phyloP scores from a whole-genome alignment of 2,797 vertebrate genomes.

The Sebastes diaconus region DNA sequence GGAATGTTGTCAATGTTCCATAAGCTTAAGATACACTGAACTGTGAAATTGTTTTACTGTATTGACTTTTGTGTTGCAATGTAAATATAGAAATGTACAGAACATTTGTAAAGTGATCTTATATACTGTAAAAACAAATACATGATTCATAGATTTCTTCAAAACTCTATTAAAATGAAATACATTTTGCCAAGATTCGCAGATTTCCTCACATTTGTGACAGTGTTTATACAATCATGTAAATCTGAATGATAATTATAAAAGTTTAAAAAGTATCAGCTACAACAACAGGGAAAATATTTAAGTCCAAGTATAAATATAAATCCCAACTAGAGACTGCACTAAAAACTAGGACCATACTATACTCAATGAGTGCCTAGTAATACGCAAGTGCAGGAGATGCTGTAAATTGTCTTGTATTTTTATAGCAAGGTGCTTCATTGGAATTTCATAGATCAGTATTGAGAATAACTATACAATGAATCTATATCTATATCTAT shows the following conservation, averaged over 20 bases:
- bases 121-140: slow-evolving; percentile 54
- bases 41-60: slow-evolving; percentile 72
- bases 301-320: background rate
- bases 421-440: background rate
- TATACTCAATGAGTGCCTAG: background rate
- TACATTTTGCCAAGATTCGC: background rate
- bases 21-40: slow-evolving; percentile 71
- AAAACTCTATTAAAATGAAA: slow-evolving; percentile 11
- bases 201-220: background rate
- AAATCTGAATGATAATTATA: background rate
- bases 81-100: slow-evolving; percentile 74
- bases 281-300: background rate
- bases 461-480: background rate
- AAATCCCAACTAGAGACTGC: background rate
- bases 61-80: slow-evolving; percentile 39
- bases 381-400: background rate
- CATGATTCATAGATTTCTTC: slow-evolving; percentile 40
- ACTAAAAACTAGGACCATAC: background rate
- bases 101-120: slow-evolving; percentile 51
- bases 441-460: background rate
- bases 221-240: background rate
- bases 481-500: background rate
- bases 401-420: background rate
- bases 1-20: slow-evolving; percentile 33
- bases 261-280: background rate